A percentile compares a stretch with the other conserved stretches of the same genome.
These are phyloP conservation scores for Ctena decussata DNA, from an alignment of 2,888 invertebrate species.

Conservation along the genomic window DNA sequence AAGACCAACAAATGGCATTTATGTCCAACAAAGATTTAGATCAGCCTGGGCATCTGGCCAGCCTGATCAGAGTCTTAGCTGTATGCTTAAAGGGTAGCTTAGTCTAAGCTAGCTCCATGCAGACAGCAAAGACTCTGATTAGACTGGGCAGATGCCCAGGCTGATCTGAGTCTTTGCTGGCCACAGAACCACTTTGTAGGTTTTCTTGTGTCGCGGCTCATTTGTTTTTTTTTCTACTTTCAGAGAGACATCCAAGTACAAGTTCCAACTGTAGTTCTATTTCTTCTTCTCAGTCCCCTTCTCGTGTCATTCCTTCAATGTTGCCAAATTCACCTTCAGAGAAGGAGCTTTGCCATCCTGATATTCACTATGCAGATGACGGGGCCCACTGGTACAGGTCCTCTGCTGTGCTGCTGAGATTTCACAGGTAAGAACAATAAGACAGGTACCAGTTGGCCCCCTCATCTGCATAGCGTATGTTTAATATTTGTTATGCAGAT, in stretches of 20 bases:
- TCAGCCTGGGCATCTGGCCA: too few species aligned
- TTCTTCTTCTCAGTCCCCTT: conserved; percentile 75
- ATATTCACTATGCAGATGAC: conserved; percentile 78
- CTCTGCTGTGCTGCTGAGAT: conserved; percentile 84
- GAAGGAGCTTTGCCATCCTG: conserved; percentile 62
- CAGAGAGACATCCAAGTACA: conserved; percentile 72
- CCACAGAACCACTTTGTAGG: too few species aligned
- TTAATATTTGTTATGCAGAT: conserved; percentile 75
- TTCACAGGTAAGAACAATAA: conserved; percentile 80
- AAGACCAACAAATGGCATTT: too few species aligned
- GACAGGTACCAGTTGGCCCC: neutral
- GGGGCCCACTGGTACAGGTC: conserved; percentile 86
- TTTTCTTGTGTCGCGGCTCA: too few species aligned
- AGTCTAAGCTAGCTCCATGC: too few species aligned
- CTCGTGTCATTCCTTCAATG: conserved; percentile 74
- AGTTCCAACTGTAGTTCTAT: conserved; percentile 72
- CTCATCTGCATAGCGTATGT: neutral
- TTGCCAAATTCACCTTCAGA: conserved; percentile 81
- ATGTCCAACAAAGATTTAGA: too few species aligned
- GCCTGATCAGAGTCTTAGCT: too few species aligned
- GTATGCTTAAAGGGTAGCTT: too few species aligned
- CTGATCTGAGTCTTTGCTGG: too few species aligned
- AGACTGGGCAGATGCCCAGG: too few species aligned
- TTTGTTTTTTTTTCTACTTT: neutral
- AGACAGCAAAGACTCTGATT: too few species aligned